phyloP scores from a whole-genome alignment of 2,888 invertebrate species.

The Papilio protenor region DNA sequence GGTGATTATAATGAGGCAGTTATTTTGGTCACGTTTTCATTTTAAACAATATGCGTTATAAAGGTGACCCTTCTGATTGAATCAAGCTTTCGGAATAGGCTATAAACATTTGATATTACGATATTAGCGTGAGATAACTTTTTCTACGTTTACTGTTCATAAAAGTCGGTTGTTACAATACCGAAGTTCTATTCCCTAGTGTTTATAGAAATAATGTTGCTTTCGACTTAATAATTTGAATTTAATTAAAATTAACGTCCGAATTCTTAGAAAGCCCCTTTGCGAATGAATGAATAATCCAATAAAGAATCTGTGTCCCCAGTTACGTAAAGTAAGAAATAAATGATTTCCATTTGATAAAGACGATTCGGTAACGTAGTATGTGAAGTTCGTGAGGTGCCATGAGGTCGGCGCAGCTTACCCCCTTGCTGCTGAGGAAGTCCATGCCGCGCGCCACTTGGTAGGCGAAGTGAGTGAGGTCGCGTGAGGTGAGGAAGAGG shows the following conservation, averaged over 20 bases:
- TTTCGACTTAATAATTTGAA: no score
- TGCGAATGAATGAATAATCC: no score
- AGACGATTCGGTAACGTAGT: no score
- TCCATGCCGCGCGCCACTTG: conserved; percentile 97
- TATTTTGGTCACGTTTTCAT: conserved; percentile 12
- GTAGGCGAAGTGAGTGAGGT: conserved; percentile 95
- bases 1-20: background rate
- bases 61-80: conserved; percentile 21
- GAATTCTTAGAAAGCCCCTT: no score
- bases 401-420: conserved; percentile 72
- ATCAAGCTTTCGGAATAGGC: conserved; percentile 7
- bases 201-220: conserved; percentile 4
- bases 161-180: no score
- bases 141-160: conserved; percentile 23
- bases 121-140: conserved; percentile 24
- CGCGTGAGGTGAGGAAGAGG: conserved; percentile 91
- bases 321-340: no score
- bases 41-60: background rate
- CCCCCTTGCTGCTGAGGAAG: conserved; percentile 92
- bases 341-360: no score
- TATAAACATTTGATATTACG: conserved; percentile 30
- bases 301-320: no score
- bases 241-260: no score
- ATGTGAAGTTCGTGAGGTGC: background rate
- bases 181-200: no score